Base-by-base conservation (phyloP, 2,888 invertebrate species). In the Furcula furcula region DNA sequence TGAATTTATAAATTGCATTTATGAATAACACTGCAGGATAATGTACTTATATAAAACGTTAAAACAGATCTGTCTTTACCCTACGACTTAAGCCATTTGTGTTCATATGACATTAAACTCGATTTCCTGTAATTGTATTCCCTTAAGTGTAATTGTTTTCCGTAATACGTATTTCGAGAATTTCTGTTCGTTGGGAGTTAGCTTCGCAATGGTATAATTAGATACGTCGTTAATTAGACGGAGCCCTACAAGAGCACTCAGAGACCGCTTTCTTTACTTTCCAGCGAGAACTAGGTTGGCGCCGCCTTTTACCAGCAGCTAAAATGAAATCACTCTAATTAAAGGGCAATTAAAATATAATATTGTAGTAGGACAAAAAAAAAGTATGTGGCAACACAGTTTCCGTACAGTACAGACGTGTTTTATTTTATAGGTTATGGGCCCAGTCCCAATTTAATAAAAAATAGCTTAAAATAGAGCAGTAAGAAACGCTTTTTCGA, bases 181-280 rank as follows among this genome's bases (percentile, higher is more conserved):
- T 75, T 77, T 78, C 76, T 72, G 77, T 68, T 71, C 71, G 63
- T 65, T 46, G 60, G 41, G 58, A 65, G 67, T 71, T 60, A 11
- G 56, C 61, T 64, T 61, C 55, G 67, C 68, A 75, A 75, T 78
- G 74, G 79, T 79, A 80, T 83, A 82, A 84, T 84, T 82, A 84
- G 84, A 83, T 82, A 83, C 74, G 81, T 81, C 77, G 76, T 77
- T 84, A 84, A 84, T 84, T 82, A 82, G 78, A 74, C 64, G 71
- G 66, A 75, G 74, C 76, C 69, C 63, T 69, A 67, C 70, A 70
- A 78, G 80, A 81, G 78, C 79, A 77, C 82, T 82, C 68, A 58
- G 65, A 66, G 68, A 68, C 61, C 54, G 65, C 65, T 65, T 67
- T 74, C 77, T 75, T 74, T 73, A 73, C 74, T 75, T 74, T 65